Base-by-base conservation (phyloP, 2,113 vertebrate species). In the Anguilla japonica region DNA sequence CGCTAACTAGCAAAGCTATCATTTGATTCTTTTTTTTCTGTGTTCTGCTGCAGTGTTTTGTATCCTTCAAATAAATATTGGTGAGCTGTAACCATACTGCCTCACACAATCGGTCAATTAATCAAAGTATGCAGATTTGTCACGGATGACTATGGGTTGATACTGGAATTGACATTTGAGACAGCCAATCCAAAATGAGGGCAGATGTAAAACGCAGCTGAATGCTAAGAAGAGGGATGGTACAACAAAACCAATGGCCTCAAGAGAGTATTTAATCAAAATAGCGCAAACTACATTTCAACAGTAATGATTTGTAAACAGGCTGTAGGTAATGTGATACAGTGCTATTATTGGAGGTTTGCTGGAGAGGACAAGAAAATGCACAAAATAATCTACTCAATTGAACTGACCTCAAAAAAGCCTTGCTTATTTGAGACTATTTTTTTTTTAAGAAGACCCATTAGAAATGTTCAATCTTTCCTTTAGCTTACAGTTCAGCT, bases 281-380 rank as follows among this genome's bases (percentile, higher is more conserved):
- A 53, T 14, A 53, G 9, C 13, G 50, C 18, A 67, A 67, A 67
- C 60, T 63, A 22, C 22, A 67, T 67, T 22, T 67, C 20, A 67
- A 5, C 18, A 22, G 18, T 67, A 67, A 67, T 67, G 60, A 26
- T 20, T 26, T 67, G 60, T 22, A 67, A 53, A 53, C 50, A 67
- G 60, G 60, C 60, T 67, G 22, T 67, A 53, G 7, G 50, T 53
- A 11, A 9, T 67, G 18, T 67, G 60, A 67, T 26, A 26, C 20
- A 67, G 67, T 71, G 40, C 56, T 60, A 14, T 83, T 67, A 83
- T 26, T 83, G 83, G 60, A 83, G n/a, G 60, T 83, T 83, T 60
- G 60, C 56, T 83, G 34, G 8, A 39, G 56, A 83, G 60, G 56
- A 83, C 60, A 67, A 67, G 60, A 67, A 18, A 60, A 67, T 20